Evolutionary conservation across 2,113 vertebrate species (phyloP).

Genomic region (Cichladusa arquata): DNA sequence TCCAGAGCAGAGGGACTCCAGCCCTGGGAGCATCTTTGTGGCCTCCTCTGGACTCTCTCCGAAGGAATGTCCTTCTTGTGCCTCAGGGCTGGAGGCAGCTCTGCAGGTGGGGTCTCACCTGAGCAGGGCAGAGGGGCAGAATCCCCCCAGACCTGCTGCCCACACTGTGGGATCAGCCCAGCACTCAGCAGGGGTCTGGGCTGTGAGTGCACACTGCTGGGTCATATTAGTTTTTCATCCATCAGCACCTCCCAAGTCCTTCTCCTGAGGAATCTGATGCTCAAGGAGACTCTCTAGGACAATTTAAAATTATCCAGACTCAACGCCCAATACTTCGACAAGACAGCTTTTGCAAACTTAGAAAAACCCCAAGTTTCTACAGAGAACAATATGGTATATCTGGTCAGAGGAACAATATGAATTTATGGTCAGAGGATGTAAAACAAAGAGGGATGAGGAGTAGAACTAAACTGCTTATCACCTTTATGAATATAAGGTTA

Average conservation of each 20-base stretch:
- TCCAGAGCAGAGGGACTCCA: background rate
- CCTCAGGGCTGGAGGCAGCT: background rate
- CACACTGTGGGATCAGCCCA: background rate
- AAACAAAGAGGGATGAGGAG: background rate
- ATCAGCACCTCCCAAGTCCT: background rate
- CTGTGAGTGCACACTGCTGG: accelerated
- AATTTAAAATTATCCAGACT: background rate
- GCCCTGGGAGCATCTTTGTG: accelerated
- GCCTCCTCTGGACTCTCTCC: background rate
- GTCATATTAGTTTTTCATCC: background rate
- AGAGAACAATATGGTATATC: background rate
- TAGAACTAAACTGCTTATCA: background rate
- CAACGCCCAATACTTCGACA: background rate
- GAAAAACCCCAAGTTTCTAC: background rate
- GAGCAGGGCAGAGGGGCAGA: background rate
- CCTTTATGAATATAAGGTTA: background rate
- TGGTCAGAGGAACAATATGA: too few relatives aligned
- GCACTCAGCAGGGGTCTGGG: accelerated
- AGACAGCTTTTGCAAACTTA: background rate
- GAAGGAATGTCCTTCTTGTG: background rate
- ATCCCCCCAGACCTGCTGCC: accelerated
- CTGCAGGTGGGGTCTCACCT: background rate
- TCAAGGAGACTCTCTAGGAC: background rate
- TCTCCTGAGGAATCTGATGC: background rate
- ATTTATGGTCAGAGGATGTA: background rate